Evolutionary conservation across 1,140 invertebrate species (phyloP), one percentile per base, ranked within the genome.

Genomic region (Dreissena polymorpha): DNA sequence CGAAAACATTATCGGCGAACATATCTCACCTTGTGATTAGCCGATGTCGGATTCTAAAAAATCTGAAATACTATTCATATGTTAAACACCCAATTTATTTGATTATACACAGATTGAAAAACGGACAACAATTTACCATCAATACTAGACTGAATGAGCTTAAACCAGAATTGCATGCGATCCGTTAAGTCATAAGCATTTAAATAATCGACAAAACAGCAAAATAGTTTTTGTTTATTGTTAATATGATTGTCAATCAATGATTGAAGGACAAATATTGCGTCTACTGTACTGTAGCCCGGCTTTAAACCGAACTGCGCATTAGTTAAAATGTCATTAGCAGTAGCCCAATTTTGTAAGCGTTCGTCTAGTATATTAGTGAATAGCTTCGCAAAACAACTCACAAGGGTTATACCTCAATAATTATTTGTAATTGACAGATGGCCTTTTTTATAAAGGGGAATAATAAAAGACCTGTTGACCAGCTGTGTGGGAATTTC

Each of bases 341-440:
- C 29, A 25, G 21, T 29, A 23, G 67, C 67, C 67, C 67, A 69
- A 18, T 21, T 18, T 3, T 23, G 27, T 29, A 69, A 6, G 21
- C 67, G n/a, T 16, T 69, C 16, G n/a, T n/a, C 16, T 29, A 29
- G 27, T 23, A 69, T 69, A 7, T 18, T 29, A 25, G 67, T 29
- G 29, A 69, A 69, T 29, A 69, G 29, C n/a, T 69, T 69, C 27
- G 21, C 73, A 39, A 75, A 75, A 64, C 74, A 77, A 68, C 74
- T 67, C 27, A 53, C 39, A 21, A 77, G 63, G 50, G 74, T 77
- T 10, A 77, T 51, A 67, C 74, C 50, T 10, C 57, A 21, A 53
- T 77, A 77, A 67, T 77, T 67, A 53, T 77, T 77, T 16, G 64
- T n/a, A 65, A 51, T 21, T n/a, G 10, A 25, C 18, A 23, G 39